Evolutionary conservation across 2,888 invertebrate species (phyloP).

Genomic region (Ecliptopera silaceata): DNA sequence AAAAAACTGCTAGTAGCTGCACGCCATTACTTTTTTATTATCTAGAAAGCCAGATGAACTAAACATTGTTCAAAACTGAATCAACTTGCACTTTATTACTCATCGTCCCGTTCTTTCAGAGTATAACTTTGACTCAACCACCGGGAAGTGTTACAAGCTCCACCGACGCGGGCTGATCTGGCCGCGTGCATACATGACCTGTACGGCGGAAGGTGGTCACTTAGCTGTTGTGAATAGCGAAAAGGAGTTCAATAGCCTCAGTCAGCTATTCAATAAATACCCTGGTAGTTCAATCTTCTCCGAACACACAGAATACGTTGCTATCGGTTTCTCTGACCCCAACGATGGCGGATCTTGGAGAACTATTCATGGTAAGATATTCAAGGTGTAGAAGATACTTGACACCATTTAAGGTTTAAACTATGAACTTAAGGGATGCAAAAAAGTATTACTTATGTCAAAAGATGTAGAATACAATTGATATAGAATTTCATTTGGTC

Average conservation of each 20-base stretch:
- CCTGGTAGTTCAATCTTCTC: slow-evolving; percentile 32
- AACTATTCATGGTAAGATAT: slow-evolving; percentile 47
- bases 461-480: too few species aligned
- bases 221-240: slow-evolving; percentile 54
- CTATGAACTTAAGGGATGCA: too few species aligned
- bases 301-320: slow-evolving; percentile 33
- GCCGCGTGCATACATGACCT: slow-evolving; percentile 51
- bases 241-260: slow-evolving; percentile 41
- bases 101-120: slow-evolving; percentile 36
- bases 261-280: slow-evolving; percentile 39
- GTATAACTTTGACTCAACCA: slow-evolving; percentile 38
- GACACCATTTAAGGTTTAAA: too few species aligned
- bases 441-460: too few species aligned
- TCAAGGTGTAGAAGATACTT: too few species aligned
- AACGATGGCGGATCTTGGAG: slow-evolving; percentile 45
- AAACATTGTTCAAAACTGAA: too few species aligned
- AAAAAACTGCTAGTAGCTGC: too few species aligned
- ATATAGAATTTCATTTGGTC: too few species aligned
- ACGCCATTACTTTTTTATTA: too few species aligned
- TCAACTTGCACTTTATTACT: too few species aligned
- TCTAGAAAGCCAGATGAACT: too few species aligned
- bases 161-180: slow-evolving; percentile 48
- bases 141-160: slow-evolving; percentile 60
- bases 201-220: slow-evolving; percentile 55
- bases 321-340: slow-evolving; percentile 48